Conservation (phyloP, 2,113 vertebrate species). For the Excalfactoria chinensis region DNA sequence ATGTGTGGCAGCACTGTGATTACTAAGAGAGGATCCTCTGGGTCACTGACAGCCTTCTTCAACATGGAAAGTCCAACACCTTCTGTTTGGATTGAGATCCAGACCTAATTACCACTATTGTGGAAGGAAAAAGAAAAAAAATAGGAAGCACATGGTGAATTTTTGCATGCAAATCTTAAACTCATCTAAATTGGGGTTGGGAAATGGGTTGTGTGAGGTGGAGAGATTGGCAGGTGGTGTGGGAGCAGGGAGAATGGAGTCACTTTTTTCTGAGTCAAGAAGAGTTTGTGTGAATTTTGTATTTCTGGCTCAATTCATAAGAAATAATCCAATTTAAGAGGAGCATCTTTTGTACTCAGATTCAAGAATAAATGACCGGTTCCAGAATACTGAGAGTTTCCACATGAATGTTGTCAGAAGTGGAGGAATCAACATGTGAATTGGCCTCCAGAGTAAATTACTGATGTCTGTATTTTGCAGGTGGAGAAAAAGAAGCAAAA, state of each 20-base stretch:
- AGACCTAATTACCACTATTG: not conserved
- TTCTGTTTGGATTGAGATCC: constrained; percentile 24
- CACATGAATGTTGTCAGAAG: not conserved
- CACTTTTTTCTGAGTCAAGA: not conserved
- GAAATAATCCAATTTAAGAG: not conserved
- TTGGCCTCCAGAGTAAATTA: not conserved
- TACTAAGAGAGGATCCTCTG: not conserved
- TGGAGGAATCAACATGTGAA: not conserved
- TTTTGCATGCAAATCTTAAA: not conserved
- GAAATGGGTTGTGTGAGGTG: constrained; percentile 6
- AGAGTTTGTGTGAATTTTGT: not conserved
- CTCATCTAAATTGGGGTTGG: not conserved
- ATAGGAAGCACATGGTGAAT: not conserved
- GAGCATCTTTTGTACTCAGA: not conserved
- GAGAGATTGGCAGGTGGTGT: not conserved
- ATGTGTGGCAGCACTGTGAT: not conserved
- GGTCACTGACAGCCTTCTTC: not conserved
- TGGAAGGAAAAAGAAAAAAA: not conserved
- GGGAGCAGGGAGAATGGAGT: not conserved
- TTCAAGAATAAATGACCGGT: not conserved
- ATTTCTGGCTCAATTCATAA: not conserved
- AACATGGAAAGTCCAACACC: constrained; percentile 3
- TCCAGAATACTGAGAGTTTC: not conserved
- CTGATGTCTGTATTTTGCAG: not conserved
- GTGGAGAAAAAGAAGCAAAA: not conserved